Base-by-base conservation (phyloP, 2,797 vertebrate species). In the Coregonus sp. region DNA sequence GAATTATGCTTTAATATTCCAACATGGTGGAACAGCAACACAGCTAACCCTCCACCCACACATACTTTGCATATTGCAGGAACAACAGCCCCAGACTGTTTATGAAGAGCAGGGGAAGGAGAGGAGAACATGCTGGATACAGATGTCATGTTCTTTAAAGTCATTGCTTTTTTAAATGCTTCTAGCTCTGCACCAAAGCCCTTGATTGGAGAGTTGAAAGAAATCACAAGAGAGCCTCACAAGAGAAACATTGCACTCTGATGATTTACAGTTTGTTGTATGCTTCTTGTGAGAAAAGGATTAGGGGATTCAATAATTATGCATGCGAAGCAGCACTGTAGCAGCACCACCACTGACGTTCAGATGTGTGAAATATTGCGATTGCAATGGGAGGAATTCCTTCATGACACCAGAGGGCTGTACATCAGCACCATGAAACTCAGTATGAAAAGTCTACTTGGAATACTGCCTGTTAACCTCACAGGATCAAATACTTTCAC, bases 41-140 rank as follows among this genome's bases (percentile, higher is more conserved):
- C 76, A 68, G 82, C 79, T 85, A 83, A 84, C 86, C 80, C 82
- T 78, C 86, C 90, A 88, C 89, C 90, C 89, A 90, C 84, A 79
- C 88, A 89, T 79, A 71, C 78, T 89, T 89, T 91, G 85, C 88
- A 91, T 81, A 81, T 85, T 77, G 84, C 70, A 80, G 78, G 82
- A 88, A 72, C 74, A 89, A 82, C 77, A 83, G 82, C 83, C 59
- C 76, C 84, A 78, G 82, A 82, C 66, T 73, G 80, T 66, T 78
- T 68, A 72, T 63, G 79, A 70, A 67, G 40, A 20, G 50, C 70
- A 69, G 51, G 70, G 78, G 50, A 54, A 61, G 51, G 70, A 74
- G 59, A 37, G 67, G 29, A 50, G 35, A 76, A 35, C 63, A 33
- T 14, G 18, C 31, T 72, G 33, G 11, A 50, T 74, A 20, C 25